phyloP scores from a whole-genome alignment of 2,888 invertebrate species.

The Eupithecia centaureata region DNA sequence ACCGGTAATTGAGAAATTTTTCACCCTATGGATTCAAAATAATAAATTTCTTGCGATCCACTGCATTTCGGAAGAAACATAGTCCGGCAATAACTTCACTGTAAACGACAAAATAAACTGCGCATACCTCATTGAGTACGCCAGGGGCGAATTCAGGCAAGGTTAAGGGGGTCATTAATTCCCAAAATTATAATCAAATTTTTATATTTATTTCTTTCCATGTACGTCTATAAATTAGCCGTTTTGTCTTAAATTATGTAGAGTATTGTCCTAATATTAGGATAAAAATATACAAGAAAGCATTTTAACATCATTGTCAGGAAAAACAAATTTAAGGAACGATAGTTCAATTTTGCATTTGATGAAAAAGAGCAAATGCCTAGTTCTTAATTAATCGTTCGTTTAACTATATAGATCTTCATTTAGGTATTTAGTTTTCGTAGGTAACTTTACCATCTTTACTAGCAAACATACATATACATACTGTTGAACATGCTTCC shows the following conservation, averaged over 20 bases:
- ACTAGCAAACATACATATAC: too few relatives aligned
- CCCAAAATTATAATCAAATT: neutral
- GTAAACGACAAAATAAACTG: slow-evolving; percentile 38
- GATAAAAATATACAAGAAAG: too few relatives aligned
- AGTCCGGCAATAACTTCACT: slow-evolving; percentile 33
- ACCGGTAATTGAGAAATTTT: slow-evolving; percentile 27
- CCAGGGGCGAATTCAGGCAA: slow-evolving; percentile 18
- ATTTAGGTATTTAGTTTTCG: too few relatives aligned
- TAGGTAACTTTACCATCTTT: too few relatives aligned
- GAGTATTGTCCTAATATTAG: too few relatives aligned
- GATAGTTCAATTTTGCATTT: too few relatives aligned
- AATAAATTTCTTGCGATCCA: slow-evolving; percentile 28
- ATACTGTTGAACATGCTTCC: too few relatives aligned
- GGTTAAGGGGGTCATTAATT: neutral
- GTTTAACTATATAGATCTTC: too few relatives aligned
- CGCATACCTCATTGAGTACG: slow-evolving; percentile 41
- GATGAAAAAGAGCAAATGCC: too few relatives aligned
- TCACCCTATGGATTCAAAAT: slow-evolving; percentile 14
- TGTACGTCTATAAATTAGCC: neutral
- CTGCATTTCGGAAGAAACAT: slow-evolving; percentile 30
- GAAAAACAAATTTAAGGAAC: too few relatives aligned
- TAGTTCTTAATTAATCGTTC: too few relatives aligned
- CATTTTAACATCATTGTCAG: too few relatives aligned
- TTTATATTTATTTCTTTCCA: neutral
- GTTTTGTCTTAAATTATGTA: neutral